Evolutionary conservation across 2,888 invertebrate genomes (phyloP), one percentile per base, ranked within the genome.

Genomic region (Idaea straminata): DNA sequence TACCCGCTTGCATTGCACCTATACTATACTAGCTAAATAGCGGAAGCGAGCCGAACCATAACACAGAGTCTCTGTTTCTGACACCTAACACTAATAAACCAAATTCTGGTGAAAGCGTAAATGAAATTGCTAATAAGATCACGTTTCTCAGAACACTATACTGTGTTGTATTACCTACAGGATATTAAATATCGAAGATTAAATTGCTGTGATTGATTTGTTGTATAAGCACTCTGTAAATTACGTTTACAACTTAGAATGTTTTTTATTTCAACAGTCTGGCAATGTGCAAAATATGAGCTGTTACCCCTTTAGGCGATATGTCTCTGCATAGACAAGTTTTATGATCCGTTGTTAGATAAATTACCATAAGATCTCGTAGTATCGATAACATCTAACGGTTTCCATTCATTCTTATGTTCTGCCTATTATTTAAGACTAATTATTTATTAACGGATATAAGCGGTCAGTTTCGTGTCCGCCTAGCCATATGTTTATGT

Each of bases 31-130:
- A 75, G 77, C 71, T 74, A 72, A 81, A 83, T 77, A 84, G 85
- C 91, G 91, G 91, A 91, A 91, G 84, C 85, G 82, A 83, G 78
- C 76, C 79, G 77, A 89, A 87, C 83, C 89, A 90, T 89, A 90
- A 90, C 89, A 89, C 84, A 16, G 34, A 85, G 87, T 84, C 84
- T 84, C 82, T 82, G 79, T 83, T 83, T 85, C 86, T 83, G 85
- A 84, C 85, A 84, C 82, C 81, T 83, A 82, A 87, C 83, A 87
- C 85, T 86, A 88, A 87, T 86, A 88, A 87, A 90, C 86, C 81
- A 82, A 80, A 81, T 85, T 84, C 85, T 78, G 83, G 84, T 85
- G 85, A 86, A 86, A 85, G 82, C 83, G 83, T 77, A 83, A 86
- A 86, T 83, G 77, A 83, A 87, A 85, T 84, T 47, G 47, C 47